A percentile compares a stretch with the other conserved stretches of the same genome.
Conservation (phyloP, 2,888 invertebrate species). For the Vanessa cardui region DNA sequence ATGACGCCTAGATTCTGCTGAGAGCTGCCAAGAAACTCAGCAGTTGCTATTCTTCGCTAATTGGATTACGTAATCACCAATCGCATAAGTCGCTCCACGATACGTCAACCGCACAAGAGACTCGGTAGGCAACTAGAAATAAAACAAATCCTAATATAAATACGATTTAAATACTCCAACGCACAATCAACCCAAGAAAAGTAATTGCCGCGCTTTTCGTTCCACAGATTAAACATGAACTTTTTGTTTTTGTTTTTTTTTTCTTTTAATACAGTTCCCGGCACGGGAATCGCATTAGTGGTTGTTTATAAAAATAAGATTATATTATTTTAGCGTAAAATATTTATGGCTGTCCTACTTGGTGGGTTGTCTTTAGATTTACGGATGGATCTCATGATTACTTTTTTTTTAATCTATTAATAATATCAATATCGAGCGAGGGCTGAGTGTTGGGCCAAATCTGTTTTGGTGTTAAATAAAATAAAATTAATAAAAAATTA, state of each 20-base stretch:
- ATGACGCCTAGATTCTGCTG: too few species aligned
- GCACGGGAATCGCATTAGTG: not conserved
- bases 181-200: not conserved
- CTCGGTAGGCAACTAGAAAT: not conserved
- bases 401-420: constrained; percentile 26
- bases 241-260: not conserved
- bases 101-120: too few species aligned
- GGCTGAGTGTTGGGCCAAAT: constrained; percentile 31
- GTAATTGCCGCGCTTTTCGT: not conserved
- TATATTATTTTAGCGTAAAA: constrained; percentile 26
- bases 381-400: constrained; percentile 44
- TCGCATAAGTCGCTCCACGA: too few species aligned
- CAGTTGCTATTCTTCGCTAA: too few species aligned
- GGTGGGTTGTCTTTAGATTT: constrained; percentile 44
- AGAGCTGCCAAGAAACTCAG: too few species aligned
- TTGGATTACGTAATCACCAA: too few species aligned
- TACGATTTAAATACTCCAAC: not conserved
- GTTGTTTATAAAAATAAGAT: constrained; percentile 17
- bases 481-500: not conserved
- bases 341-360: constrained; percentile 38
- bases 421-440: constrained; percentile 22
- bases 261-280: constrained; percentile 1
- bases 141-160: not conserved
- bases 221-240: not conserved
- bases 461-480: constrained; percentile 2